Conservation (phyloP, 53 echinoderm and acorn worm species). For the Holothuria leucospilota region DNA sequence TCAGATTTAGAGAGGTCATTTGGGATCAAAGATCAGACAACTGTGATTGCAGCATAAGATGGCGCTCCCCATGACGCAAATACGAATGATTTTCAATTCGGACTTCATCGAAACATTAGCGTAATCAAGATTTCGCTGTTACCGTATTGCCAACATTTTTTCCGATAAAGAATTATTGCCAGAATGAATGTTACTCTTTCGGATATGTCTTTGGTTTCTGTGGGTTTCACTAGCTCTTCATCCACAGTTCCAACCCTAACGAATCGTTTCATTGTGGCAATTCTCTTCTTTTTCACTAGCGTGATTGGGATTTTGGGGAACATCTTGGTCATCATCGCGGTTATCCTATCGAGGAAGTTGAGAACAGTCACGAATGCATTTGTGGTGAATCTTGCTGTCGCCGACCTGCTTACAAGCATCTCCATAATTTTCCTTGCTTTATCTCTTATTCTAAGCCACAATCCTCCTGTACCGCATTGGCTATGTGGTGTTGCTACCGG, state of each 20-base stretch:
- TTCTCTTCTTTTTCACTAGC: background rate
- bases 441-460: background rate
- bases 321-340: slow-evolving; percentile 31
- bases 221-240: too few species aligned
- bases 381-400: slow-evolving; percentile 45
- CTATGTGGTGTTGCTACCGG: slow-evolving; percentile 21
- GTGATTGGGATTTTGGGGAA: slow-evolving; percentile 42
- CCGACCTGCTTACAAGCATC: slow-evolving; percentile 26
- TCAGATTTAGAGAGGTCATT: too few species aligned
- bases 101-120: too few species aligned
- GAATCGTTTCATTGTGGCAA: slow-evolving; percentile 5
- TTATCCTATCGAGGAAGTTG: slow-evolving; percentile 36
- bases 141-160: too few species aligned
- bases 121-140: too few species aligned
- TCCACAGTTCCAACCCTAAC: background rate
- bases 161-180: too few species aligned
- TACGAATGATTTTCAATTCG: too few species aligned
- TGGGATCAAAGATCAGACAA: too few species aligned
- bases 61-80: too few species aligned
- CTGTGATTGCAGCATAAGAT: too few species aligned
- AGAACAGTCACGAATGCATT: slow-evolving; percentile 45
- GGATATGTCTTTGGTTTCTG: too few species aligned
- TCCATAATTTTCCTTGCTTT: background rate
- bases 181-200: too few species aligned
- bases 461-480: background rate